Evolutionary conservation across 2,888 invertebrate species (phyloP).

Genomic region (Acanthosepion esculentum): DNA sequence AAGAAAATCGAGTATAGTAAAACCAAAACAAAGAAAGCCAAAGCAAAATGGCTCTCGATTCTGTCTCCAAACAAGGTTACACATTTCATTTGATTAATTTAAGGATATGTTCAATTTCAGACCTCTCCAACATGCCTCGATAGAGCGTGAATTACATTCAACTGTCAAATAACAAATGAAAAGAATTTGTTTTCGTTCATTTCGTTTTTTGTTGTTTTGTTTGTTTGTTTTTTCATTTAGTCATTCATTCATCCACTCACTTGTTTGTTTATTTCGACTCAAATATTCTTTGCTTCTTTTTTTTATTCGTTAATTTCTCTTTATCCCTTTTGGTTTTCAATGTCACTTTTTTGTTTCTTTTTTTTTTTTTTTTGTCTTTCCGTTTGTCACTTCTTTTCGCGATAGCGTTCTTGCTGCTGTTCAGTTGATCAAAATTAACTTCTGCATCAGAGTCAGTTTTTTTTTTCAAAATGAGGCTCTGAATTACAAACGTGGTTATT

Average conservation of each 20-base stretch:
- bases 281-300: not conserved
- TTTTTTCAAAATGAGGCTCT: not conserved
- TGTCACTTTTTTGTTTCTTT: not conserved
- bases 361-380: not conserved
- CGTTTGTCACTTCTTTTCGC: not conserved
- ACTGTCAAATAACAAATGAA: not conserved
- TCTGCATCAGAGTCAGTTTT: not conserved
- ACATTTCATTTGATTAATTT: conserved; percentile 15
- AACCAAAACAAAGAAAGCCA: too few species aligned
- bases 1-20: too few species aligned
- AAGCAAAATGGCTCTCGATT: not conserved
- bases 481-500: not conserved
- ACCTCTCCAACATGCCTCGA: not conserved
- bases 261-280: not conserved
- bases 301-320: too few species aligned
- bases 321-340: too few species aligned
- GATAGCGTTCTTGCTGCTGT: not conserved
- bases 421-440: not conserved
- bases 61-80: not conserved
- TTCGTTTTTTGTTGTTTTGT: not conserved
- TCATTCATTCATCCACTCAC: not conserved
- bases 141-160: not conserved
- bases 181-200: not conserved
- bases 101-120: not conserved
- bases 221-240: too few species aligned